Base-by-base conservation (phyloP, 2,888 invertebrate genomes). In the Achlya flavicornis region DNA sequence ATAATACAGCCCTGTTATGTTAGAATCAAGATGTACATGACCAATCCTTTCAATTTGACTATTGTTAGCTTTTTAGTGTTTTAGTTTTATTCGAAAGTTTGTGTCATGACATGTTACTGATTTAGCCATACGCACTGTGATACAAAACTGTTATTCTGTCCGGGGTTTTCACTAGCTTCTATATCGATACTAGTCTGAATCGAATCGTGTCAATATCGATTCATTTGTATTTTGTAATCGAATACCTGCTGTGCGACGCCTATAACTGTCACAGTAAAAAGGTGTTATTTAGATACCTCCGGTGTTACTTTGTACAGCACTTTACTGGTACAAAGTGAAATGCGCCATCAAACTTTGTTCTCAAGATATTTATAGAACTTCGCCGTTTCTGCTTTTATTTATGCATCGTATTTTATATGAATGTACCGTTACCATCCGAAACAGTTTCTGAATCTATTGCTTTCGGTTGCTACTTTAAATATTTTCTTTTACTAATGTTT, bases 171-270 rank as follows among this genome's bases (percentile, higher is more conserved):
- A 60, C 60, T 60, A 60, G 60, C 43, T 41, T 60, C 60, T 43
- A 43, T 60, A 41, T 43, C 60, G 60, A 60, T 60, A 19, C 60
- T 26, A 41, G 53, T 43, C 19, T 38, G 60, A 16, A 60, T 19
- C 41, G 41, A 41, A 60, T 60, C 38, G 60, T 19, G 59, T 16
- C 38, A 41, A 60, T 60, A 60, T 60, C 60, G 60, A 60, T 41
- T 60, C 60, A 60, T 60, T 60, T 60, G 41, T 60, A 60, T 60
- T 60, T 60, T 41, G 41, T 41, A 60, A 60, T 60, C 60, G 60
- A 60, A 60, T 60, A 41, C 60, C 60, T 60, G 41, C 26, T 16
- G 16, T 41, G 53, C 53, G 53, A 53, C 53, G 53, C 60, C 41
- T 60, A 60, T 60, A 60, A 60, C 60, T 60, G 60, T 41, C 60